A percentile compares a stretch with the other conserved stretches of the same genome.
Conservation (phyloP, 2,797 vertebrate species). For the Huso huso region DNA sequence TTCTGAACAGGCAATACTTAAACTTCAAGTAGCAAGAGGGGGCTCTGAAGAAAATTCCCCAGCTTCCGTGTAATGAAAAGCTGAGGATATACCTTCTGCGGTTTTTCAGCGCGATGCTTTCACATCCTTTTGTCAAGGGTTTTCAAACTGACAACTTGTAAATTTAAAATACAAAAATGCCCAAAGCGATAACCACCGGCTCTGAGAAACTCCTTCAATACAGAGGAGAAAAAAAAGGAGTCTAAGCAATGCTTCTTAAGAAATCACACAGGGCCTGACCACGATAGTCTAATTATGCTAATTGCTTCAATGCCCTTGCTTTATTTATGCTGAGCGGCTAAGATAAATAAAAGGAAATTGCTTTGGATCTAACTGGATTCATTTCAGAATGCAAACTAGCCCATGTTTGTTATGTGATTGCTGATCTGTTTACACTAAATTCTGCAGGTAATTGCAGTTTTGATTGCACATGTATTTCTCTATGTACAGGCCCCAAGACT, state of each 20-base stretch:
- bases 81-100: conserved; percentile 66
- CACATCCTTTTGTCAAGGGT: conserved; percentile 66
- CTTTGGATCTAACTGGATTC: conserved; percentile 99
- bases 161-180: conserved; percentile 77
- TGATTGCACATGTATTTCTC: conserved; percentile 98
- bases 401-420: conserved; percentile 88
- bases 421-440: conserved; percentile 99
- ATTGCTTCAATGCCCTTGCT: conserved; percentile 99
- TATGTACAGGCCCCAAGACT: conserved; percentile 79
- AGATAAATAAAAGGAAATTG: conserved; percentile 99
- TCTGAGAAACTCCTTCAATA: conserved; percentile 55
- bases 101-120: conserved; percentile 58
- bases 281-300: conserved; percentile 99
- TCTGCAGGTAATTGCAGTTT: conserved; percentile 99
- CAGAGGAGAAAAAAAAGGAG: conserved; percentile 48
- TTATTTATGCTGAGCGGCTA: conserved; percentile 97
- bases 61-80: conserved; percentile 66
- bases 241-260: conserved; percentile 72
- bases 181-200: conserved; percentile 69
- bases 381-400: conserved; percentile 99
- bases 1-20: conserved; percentile 54
- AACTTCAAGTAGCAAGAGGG: conserved; percentile 59
- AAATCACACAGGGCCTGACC: conserved; percentile 95
- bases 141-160: conserved; percentile 75
- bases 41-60: conserved; percentile 66